Base-by-base conservation (phyloP, 2,113 vertebrate species). In the Chloropsis cyanopogon region DNA sequence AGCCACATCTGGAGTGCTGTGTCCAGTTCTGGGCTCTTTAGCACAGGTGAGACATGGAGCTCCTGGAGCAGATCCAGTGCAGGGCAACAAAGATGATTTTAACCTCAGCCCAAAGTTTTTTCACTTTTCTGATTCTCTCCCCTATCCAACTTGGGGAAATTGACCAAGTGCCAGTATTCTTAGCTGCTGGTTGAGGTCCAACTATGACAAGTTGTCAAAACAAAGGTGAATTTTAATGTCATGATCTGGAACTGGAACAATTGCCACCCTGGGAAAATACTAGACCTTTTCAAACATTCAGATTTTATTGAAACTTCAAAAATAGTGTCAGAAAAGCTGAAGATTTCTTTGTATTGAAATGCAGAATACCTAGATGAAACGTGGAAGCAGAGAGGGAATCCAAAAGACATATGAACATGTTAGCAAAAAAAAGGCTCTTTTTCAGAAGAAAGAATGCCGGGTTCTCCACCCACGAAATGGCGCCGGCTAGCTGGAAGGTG, bases 141-240 rank as follows among this genome's bases (percentile, higher is more conserved):
- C 19, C 11, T 49, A 5, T 57, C 16, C 6, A 17, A 64, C 9
- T n/a, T 1, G 1, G 16, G 17, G 16, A 47, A 42, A 57, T 31
- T 12, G 22, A n/a, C 11, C 0, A 1, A 78, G 28, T 39, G 37
- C 5, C 44, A 39, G 20, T 39, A 18, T 22, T 47, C 18, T 42
- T 79, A 65, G 23, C 6, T 71, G 11, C 44, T 46, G 20, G 21
- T 22, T 52, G 20, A 78, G 16, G 29, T 72, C 22, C 85, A 71
- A 59, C 5, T 24, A 44, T 0, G 0, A 26, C 22, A 73, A 11
- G 7, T 28, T 70, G 20, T 73, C 47, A 78, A 92, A 70, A 66
- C 16, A 91, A 82, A 89, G 35, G 29, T 63, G 64, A 84, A 47
- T 53, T 76, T 86, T 76, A 63, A 63, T n/a, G 23, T 24, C 31